Evolutionary conservation across 2,888 invertebrate genomes (phyloP).

Genomic region (Lithophane semibrunnea): DNA sequence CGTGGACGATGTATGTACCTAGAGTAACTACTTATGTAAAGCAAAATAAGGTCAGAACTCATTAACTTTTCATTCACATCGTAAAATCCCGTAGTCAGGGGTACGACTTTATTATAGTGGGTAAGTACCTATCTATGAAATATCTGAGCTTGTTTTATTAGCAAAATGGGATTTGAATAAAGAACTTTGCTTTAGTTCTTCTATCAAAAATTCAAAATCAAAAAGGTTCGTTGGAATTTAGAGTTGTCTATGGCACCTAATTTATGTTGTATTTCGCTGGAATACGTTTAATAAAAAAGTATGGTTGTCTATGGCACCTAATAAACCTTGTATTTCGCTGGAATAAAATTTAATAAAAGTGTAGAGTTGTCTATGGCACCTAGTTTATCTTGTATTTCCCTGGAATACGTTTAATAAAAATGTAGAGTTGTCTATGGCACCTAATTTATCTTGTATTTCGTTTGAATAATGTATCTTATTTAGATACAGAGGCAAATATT

Average conservation of each 20-base stretch:
- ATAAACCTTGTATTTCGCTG: too few relatives aligned
- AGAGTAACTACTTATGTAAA: background rate
- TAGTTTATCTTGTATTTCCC: background rate
- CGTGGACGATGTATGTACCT: background rate
- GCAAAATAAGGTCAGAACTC: slow-evolving; percentile 6
- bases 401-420: too few relatives aligned
- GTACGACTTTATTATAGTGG: background rate
- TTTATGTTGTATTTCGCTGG: background rate
- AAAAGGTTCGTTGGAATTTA: background rate
- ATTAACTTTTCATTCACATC: slow-evolving; percentile 2
- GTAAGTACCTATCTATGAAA: background rate
- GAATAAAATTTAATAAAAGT: too few relatives aligned
- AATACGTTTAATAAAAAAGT: too few relatives aligned
- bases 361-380: too few relatives aligned
- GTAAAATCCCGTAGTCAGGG: background rate
- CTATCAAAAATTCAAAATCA: background rate
- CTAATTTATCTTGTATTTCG: background rate
- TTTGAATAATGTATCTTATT: background rate
- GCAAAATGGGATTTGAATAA: background rate
- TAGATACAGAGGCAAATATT: background rate
- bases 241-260: background rate
- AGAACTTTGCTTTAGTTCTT: background rate
- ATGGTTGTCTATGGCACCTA: too few relatives aligned
- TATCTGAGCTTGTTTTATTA: background rate
- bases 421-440: too few relatives aligned